These are phyloP conservation scores for Sebastes dallii DNA, from an alignment of 2,797 vertebrate genomes.

Conservation along the genomic window DNA sequence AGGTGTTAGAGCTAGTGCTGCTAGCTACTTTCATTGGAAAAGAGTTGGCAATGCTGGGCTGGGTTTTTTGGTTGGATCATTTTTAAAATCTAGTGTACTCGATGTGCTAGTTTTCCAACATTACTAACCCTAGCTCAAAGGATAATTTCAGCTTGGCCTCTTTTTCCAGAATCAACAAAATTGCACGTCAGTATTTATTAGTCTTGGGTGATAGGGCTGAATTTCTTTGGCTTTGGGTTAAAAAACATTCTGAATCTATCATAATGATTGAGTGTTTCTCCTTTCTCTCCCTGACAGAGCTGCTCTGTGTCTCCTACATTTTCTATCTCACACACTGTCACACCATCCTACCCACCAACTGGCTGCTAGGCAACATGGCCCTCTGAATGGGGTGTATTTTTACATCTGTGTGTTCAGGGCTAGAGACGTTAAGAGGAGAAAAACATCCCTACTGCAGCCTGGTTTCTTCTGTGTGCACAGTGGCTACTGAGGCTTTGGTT, in stretches of 20 bases:
- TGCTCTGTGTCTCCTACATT: conserved; percentile 46
- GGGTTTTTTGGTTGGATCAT: no score
- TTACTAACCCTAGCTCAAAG: no score
- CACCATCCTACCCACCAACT: conserved; percentile 75
- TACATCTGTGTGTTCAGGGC: conserved; percentile 68
- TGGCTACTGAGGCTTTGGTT: conserved; percentile 17
- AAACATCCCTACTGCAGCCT: conserved; percentile 46
- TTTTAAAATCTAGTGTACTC: no score
- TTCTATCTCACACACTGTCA: conserved; percentile 60
- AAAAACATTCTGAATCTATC: conserved; percentile 4
- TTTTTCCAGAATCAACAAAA: neutral
- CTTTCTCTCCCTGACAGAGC: conserved; percentile 37
- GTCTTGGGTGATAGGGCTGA: neutral
- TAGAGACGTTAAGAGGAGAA: conserved; percentile 58
- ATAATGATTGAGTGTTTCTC: conserved; percentile 14
- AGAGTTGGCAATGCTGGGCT: no score
- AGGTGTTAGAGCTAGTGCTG: no score
- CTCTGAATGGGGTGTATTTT: conserved; percentile 78
- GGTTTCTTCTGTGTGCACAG: conserved; percentile 27
- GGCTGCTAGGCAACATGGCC: conserved; percentile 79
- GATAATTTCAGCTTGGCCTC: neutral
- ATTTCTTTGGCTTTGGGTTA: neutral
- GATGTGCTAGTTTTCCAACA: no score
- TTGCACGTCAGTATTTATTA: neutral
- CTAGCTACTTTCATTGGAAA: no score